Conservation (phyloP, 64 coral and sea anemone genomes). For the Montipora cactus region DNA sequence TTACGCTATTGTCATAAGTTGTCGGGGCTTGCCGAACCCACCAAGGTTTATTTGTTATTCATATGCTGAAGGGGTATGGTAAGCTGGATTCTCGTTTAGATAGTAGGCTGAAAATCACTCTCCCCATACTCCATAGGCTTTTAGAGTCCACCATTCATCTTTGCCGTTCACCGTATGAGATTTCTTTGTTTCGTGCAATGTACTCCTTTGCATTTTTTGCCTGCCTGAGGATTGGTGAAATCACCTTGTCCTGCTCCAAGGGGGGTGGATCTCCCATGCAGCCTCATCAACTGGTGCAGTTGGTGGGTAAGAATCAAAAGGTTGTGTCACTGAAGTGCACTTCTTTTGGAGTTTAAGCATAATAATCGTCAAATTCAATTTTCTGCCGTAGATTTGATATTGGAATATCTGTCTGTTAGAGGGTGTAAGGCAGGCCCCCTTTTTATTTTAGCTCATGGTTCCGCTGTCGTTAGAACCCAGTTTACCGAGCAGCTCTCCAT, state of each 20-base stretch:
- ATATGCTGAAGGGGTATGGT: constrained; percentile 12
- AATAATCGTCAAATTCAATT: background rate
- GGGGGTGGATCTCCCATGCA: background rate
- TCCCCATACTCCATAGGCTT: constrained; percentile 58
- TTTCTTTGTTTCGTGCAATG: constrained; percentile 62
- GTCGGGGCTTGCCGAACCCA: too few species aligned
- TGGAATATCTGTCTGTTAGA: background rate
- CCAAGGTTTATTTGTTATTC: too few species aligned
- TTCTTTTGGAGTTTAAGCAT: background rate
- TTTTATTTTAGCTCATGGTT: constrained; percentile 2
- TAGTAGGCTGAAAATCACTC: constrained; percentile 55
- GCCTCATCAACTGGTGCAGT: background rate
- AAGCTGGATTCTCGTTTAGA: constrained; percentile 47
- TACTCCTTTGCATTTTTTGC: constrained; percentile 3
- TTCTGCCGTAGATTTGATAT: constrained; percentile 1
- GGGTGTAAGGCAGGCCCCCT: background rate
- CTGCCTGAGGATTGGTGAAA: background rate
- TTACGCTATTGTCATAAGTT: too few species aligned
- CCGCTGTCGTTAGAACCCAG: background rate
- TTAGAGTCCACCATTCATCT: background rate
- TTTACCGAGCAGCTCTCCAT: constrained; percentile 2
- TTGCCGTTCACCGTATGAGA: constrained; percentile 30
- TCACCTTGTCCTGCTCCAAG: background rate
- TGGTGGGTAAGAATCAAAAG: background rate
- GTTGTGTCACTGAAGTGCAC: background rate